Evolutionary conservation across 2,797 vertebrate species (phyloP).

Genomic region (Chloroceryle inda): DNA sequence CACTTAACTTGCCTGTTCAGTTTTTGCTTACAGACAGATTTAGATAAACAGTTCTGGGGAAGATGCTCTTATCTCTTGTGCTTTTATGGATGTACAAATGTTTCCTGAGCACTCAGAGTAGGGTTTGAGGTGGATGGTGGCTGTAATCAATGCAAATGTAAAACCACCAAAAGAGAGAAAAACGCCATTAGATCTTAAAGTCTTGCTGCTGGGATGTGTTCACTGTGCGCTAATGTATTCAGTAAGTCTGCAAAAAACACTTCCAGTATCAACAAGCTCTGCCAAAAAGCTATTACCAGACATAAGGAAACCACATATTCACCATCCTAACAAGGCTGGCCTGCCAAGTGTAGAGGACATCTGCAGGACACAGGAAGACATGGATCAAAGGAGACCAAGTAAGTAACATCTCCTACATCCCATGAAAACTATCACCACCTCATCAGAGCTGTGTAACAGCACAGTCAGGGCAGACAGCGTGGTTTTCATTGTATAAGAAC

Average conservation of each 20-base stretch:
- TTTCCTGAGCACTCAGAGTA: not conserved
- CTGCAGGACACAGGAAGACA: not conserved
- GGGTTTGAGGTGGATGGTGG: not conserved
- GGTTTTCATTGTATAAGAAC: not conserved
- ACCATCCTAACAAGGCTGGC: not conserved
- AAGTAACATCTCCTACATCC: not conserved
- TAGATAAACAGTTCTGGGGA: not conserved
- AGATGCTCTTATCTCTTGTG: not conserved
- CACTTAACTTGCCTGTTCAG: not conserved
- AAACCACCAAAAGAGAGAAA: slow-evolving; percentile 42
- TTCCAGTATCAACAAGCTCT: slow-evolving; percentile 36
- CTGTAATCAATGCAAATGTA: slow-evolving; percentile 7
- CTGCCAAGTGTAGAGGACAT: not conserved
- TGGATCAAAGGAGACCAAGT: not conserved
- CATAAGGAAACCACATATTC: slow-evolving; percentile 50
- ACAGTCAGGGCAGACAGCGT: not conserved
- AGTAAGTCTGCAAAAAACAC: slow-evolving; percentile 34
- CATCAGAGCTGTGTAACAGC: not conserved
- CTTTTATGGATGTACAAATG: slow-evolving; percentile 13
- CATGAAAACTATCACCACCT: not conserved
- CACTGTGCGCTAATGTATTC: slow-evolving; percentile 46
- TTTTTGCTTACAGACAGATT: not conserved
- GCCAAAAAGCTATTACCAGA: slow-evolving; percentile 66
- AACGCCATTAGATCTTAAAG: slow-evolving; percentile 19
- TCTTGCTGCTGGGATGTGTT: not conserved